A percentile compares a stretch with the other conserved stretches of the same genome.
phyloP scores from a whole-genome alignment of 1,140 invertebrate genomes.

The Temnothorax longispinosus region DNA sequence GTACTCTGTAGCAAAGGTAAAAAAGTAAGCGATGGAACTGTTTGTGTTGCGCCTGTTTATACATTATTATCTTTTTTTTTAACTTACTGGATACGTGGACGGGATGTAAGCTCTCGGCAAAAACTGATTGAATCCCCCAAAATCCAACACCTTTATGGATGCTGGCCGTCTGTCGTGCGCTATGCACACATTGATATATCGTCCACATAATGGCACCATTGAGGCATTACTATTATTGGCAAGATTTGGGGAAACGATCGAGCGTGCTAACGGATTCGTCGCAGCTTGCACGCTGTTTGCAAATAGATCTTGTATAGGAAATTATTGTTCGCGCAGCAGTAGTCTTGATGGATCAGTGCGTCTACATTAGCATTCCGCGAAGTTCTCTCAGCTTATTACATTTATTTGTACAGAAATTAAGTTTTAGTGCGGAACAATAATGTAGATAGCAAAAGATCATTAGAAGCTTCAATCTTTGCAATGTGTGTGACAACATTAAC shows the following conservation, averaged over 20 bases:
- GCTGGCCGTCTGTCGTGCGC: conserved; percentile 75
- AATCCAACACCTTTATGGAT: conserved; percentile 80
- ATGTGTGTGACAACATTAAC: neutral
- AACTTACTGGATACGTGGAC: conserved; percentile 34
- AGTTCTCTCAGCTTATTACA: neutral
- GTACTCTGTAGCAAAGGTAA: neutral
- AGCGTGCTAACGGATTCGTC: conserved; percentile 83
- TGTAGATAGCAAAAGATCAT: neutral
- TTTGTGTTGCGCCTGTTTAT: conserved; percentile 8
- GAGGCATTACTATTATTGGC: conserved; percentile 83
- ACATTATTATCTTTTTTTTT: conserved; percentile 42
- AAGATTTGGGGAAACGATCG: conserved; percentile 84
- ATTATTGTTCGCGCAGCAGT: conserved; percentile 77
- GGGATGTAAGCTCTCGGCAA: conserved; percentile 62
- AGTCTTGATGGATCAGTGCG: conserved; percentile 30
- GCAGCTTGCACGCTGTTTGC: conserved; percentile 85
- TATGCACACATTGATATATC: conserved; percentile 82
- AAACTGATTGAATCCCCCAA: conserved; percentile 77
- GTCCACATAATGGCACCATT: conserved; percentile 82
- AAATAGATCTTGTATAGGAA: conserved; percentile 82
- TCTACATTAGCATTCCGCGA: conserved; percentile 5
- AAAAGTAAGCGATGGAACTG: neutral
- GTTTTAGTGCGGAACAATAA: neutral
- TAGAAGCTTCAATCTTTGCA: neutral
- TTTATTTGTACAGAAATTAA: conserved; percentile 18